phyloP scores from a whole-genome alignment of 1,140 invertebrate species.

The Sycophaga agraensis region DNA sequence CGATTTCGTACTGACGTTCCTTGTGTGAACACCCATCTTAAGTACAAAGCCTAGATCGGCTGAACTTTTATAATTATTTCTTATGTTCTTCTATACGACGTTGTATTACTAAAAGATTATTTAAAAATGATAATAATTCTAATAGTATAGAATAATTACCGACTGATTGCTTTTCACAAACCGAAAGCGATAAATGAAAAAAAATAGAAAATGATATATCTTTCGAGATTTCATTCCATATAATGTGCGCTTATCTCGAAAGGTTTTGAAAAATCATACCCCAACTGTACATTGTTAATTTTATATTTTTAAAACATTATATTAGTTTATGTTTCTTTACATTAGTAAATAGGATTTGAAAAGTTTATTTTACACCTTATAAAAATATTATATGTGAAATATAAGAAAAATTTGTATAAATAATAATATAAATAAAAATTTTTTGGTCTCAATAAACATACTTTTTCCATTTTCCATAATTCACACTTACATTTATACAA shows the following conservation, averaged over 20 bases:
- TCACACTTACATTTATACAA: background rate
- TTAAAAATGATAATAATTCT: slow-evolving; percentile 16
- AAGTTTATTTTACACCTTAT: background rate
- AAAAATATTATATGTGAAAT: background rate
- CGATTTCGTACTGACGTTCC: slow-evolving; percentile 41
- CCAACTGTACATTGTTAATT: slow-evolving; percentile 20
- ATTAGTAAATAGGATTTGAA: background rate
- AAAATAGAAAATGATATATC: background rate
- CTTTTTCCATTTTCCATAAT: slow-evolving; percentile 2
- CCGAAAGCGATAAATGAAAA: background rate
- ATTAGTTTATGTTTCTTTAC: slow-evolving; percentile 1
- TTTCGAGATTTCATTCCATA: slow-evolving; percentile 14
- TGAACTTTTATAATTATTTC: slow-evolving; percentile 32
- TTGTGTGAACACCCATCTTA: slow-evolving; percentile 46
- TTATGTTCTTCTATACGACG: slow-evolving; percentile 8
- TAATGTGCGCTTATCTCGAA: slow-evolving; percentile 8
- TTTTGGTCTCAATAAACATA: slow-evolving; percentile 6
- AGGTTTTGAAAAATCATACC: background rate
- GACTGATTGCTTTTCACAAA: slow-evolving; percentile 31
- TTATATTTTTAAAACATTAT: slow-evolving; percentile 14
- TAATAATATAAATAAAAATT: slow-evolving; percentile 12
- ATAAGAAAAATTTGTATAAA: slow-evolving; percentile 10
- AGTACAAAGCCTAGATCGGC: slow-evolving; percentile 42
- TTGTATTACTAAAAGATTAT: slow-evolving; percentile 11
- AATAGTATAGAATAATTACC: slow-evolving; percentile 11